Percentiles rank a stretch among this genome's conserved stretches.
Evolutionary conservation across 2,113 vertebrate species (phyloP).

Genomic region (Misgurnus mizolepis): DNA sequence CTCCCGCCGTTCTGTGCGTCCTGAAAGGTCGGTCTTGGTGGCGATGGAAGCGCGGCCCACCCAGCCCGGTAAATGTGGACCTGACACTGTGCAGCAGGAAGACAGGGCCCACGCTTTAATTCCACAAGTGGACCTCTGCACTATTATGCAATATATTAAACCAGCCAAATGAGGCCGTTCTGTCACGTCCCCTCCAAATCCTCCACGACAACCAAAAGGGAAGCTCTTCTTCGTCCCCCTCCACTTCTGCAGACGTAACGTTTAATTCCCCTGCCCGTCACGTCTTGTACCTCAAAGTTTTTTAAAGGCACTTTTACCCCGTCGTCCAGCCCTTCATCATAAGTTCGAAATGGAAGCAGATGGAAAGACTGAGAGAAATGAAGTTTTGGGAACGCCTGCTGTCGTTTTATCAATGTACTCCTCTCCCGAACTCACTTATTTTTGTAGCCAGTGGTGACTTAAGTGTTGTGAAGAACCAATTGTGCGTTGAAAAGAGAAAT

Average conservation of each 20-base stretch:
- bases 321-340: slow-evolving; percentile 49
- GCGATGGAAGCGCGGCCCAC: slow-evolving; percentile 49
- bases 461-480: slow-evolving; percentile 53
- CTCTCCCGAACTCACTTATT: slow-evolving; percentile 43
- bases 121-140: slow-evolving; percentile 78
- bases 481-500: slow-evolving; percentile 26
- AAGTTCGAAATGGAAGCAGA: slow-evolving; percentile 22
- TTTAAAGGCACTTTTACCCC: slow-evolving; percentile 77
- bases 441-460: slow-evolving; percentile 63
- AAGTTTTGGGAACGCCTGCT: not conserved
- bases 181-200: slow-evolving; percentile 62
- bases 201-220: slow-evolving; percentile 43
- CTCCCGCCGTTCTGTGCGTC: slow-evolving; percentile 74
- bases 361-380: slow-evolving; percentile 21
- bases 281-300: slow-evolving; percentile 85
- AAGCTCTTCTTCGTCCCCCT: not conserved
- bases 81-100: slow-evolving; percentile 78
- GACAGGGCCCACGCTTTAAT: slow-evolving; percentile 67
- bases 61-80: slow-evolving; percentile 75
- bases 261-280: slow-evolving; percentile 74
- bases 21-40: slow-evolving; percentile 76
- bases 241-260: slow-evolving; percentile 43
- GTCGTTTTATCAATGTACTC: slow-evolving; percentile 49
- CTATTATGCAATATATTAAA: slow-evolving; percentile 98
- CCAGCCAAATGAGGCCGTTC: slow-evolving; percentile 87